Evolutionary conservation across 2,888 invertebrate genomes (phyloP).

Genomic region (Pyrrhia umbra): DNA sequence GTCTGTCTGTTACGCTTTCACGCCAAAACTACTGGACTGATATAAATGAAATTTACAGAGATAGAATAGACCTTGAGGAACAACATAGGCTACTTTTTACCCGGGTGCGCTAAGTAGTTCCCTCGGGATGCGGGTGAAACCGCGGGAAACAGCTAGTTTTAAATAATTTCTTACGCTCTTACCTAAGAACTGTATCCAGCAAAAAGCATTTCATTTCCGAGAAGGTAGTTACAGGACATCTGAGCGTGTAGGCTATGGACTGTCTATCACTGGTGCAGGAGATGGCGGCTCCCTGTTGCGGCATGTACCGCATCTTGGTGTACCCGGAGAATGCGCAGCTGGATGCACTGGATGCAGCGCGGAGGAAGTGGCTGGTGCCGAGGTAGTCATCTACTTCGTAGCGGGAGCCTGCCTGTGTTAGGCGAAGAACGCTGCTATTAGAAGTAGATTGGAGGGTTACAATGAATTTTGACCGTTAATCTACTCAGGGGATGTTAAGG

Average conservation of each 20-base stretch:
- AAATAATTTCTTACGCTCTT: not conserved
- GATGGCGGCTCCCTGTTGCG: conserved; percentile 94
- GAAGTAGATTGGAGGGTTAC: not conserved
- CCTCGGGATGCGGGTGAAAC: too few relatives aligned
- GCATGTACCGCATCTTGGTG: conserved; percentile 92
- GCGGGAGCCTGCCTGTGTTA: conserved; percentile 94
- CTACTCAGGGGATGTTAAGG: too few relatives aligned
- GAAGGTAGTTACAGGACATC: conserved; percentile 73
- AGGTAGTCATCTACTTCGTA: conserved; percentile 93
- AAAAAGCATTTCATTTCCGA: conserved; percentile 74
- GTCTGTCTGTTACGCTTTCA: too few relatives aligned
- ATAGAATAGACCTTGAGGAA: too few relatives aligned
- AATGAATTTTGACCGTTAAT: too few relatives aligned
- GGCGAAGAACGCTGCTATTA: not conserved
- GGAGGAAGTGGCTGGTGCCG: conserved; percentile 94
- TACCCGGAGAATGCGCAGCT: conserved; percentile 92
- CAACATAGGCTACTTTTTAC: too few relatives aligned
- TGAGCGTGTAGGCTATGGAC: conserved; percentile 93
- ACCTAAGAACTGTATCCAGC: conserved; percentile 79
- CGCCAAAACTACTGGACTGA: too few relatives aligned
- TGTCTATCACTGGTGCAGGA: conserved; percentile 93
- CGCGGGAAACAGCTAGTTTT: too few relatives aligned
- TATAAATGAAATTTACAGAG: too few relatives aligned
- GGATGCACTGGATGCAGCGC: conserved; percentile 93
- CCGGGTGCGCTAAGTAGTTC: too few relatives aligned